phyloP scores from a whole-genome alignment of 2,797 vertebrate species.

The Labeo calbasu region DNA sequence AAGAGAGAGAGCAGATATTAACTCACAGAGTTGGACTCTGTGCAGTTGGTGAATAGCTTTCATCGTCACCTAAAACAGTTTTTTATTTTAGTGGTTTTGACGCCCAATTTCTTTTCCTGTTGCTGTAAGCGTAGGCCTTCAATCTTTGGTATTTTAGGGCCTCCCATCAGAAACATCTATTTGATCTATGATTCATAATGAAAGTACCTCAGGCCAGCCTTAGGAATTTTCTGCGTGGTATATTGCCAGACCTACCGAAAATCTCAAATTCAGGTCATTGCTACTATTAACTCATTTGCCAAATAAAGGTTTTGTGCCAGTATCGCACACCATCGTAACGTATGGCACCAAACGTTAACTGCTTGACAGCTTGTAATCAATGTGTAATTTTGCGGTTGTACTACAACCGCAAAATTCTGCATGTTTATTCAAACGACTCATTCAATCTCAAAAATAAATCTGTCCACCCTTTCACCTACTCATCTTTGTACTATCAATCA shows the following conservation, averaged over 20 bases:
- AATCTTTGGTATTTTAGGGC: background rate
- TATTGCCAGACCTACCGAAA: background rate
- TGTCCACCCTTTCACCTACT: background rate
- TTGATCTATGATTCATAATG: slow-evolving; percentile 1
- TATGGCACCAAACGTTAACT: background rate
- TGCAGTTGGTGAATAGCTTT: background rate
- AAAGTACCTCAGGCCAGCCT: background rate
- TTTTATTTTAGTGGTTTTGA: background rate
- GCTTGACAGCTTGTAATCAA: background rate
- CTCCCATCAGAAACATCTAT: slow-evolving; percentile 3
- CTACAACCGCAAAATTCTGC: background rate
- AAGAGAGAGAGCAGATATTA: background rate
- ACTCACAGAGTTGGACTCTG: background rate
- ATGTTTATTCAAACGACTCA: background rate
- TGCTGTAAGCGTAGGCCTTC: background rate
- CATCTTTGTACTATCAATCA: background rate
- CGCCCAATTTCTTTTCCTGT: background rate
- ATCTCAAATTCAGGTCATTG: background rate
- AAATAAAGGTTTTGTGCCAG: background rate
- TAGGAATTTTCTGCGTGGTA: background rate
- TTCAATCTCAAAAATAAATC: background rate
- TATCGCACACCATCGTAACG: background rate
- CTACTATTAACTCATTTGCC: background rate
- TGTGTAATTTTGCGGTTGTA: background rate
- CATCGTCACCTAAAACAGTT: background rate